These are phyloP conservation scores for Geococcyx californianus DNA, from an alignment of 2,113 vertebrate genomes.

Conservation along the genomic window DNA sequence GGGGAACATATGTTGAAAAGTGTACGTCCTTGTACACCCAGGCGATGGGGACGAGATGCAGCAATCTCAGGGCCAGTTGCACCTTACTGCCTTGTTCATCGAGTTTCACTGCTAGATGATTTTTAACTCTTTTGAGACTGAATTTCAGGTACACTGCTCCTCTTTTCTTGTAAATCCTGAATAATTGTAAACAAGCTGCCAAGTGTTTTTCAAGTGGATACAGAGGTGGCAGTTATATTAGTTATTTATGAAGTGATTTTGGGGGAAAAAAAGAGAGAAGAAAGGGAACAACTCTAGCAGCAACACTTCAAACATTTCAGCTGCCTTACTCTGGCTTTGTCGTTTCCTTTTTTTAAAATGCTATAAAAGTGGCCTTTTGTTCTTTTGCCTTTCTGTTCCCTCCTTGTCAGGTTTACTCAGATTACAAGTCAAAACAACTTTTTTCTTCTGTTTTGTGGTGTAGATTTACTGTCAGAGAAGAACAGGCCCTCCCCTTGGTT, in stretches of 20 bases:
- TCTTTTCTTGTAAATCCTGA: neutral
- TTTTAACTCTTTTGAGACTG: neutral
- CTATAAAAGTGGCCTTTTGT: neutral
- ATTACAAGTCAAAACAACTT: slow-evolving; percentile 18
- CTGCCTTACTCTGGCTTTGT: neutral
- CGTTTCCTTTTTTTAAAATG: neutral
- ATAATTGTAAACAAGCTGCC: neutral
- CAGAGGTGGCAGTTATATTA: neutral
- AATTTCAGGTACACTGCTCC: neutral
- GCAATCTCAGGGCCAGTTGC: neutral
- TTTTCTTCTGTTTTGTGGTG: neutral
- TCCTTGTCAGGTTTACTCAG: slow-evolving; percentile 1
- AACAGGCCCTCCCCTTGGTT: neutral
- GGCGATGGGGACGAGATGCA: neutral
- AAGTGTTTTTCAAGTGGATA: neutral
- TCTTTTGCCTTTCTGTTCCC: neutral
- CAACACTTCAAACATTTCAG: neutral
- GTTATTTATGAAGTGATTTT: neutral
- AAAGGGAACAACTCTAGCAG: neutral
- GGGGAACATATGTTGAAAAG: neutral
- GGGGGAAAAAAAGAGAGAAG: neutral
- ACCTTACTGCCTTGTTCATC: neutral
- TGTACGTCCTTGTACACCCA: neutral
- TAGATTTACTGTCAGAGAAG: neutral
- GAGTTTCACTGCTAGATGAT: neutral